Evolutionary conservation across 1,140 invertebrate genomes (phyloP).

Genomic region (Leguminivora glycinivorella): DNA sequence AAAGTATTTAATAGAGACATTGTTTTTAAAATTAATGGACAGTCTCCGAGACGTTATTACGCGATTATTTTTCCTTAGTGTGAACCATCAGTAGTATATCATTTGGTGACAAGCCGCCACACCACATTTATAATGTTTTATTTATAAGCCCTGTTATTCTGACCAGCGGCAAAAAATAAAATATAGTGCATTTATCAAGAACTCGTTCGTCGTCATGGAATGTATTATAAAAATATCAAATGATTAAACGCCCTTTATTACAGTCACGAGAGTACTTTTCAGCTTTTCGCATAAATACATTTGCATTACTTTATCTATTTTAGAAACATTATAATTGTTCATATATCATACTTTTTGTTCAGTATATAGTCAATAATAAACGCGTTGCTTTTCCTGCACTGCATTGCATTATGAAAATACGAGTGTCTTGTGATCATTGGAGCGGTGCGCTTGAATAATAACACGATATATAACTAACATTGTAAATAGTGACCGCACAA

Average conservation of each 20-base stretch:
- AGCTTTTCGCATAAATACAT: neutral
- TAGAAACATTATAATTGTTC: neutral
- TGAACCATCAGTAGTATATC: slow-evolving; percentile 15
- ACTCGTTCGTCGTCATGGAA: slow-evolving; percentile 22
- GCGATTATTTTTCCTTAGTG: slow-evolving; percentile 8
- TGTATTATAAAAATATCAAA: slow-evolving; percentile 22
- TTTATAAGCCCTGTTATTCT: slow-evolving; percentile 23
- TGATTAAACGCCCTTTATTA: slow-evolving; percentile 3
- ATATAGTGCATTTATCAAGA: slow-evolving; percentile 28
- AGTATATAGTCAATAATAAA: neutral
- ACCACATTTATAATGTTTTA: slow-evolving; percentile 27
- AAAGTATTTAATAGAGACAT: neutral
- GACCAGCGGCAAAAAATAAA: slow-evolving; percentile 23
- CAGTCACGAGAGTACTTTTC: neutral
- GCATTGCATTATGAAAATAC: neutral
- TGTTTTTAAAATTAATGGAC: neutral
- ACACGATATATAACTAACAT: neutral
- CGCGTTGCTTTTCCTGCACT: neutral
- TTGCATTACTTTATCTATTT: neutral
- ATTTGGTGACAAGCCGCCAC: slow-evolving; percentile 20
- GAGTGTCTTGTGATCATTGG: slow-evolving; percentile 2
- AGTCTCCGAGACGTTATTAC: neutral
- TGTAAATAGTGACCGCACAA: slow-evolving; percentile 18
- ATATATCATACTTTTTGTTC: neutral
- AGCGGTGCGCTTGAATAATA: slow-evolving; percentile 14